phyloP scores from a whole-genome alignment of 2,797 vertebrate genomes.

The Uromys caudimaculatus region DNA sequence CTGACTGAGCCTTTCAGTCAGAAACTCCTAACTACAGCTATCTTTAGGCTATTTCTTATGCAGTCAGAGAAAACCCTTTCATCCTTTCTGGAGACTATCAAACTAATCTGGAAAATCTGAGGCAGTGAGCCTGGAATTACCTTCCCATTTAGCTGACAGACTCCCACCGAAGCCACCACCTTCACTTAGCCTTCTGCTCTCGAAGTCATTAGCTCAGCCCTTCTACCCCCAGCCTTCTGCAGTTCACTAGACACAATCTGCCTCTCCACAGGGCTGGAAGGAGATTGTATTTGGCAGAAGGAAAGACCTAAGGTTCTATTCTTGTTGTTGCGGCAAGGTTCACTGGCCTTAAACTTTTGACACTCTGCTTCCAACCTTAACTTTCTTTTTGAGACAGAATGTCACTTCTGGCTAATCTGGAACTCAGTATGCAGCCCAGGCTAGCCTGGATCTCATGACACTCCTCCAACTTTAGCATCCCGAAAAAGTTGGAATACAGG shows the following conservation, averaged over 20 bases:
- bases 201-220: neutral
- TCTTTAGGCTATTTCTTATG: neutral
- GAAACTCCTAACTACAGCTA: neutral
- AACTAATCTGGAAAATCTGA: neutral
- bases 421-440: neutral
- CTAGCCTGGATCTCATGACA: neutral
- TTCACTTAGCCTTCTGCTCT: neutral
- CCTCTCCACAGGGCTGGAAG: neutral
- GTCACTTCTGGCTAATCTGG: neutral
- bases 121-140: neutral
- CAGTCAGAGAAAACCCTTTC: neutral
- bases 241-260: rapidly evolving
- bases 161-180: neutral
- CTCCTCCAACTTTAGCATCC: neutral
- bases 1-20: neutral
- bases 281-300: neutral
- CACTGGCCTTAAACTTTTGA: neutral
- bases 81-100: neutral
- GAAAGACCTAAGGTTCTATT: neutral
- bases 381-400: neutral
- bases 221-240: neutral
- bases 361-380: neutral
- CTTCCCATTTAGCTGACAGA: neutral
- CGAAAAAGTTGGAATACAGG: neutral
- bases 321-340: neutral